Base-by-base conservation (phyloP, 2,113 vertebrate species). In the Puffinus mauretanicus region DNA sequence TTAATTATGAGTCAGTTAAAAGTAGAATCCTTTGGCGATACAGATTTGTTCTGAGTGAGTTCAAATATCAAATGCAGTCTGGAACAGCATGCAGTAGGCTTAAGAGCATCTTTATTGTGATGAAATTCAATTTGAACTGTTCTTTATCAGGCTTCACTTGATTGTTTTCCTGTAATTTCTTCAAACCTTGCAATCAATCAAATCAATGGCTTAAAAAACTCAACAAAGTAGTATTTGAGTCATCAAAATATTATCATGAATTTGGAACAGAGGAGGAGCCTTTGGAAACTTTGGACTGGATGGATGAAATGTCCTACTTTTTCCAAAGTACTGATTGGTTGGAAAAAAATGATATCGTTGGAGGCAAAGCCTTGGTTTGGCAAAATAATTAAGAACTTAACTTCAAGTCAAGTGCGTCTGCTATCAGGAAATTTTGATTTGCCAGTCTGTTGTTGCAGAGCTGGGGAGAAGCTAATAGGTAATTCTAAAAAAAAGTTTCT, bases 1-100 rank as follows among this genome's bases (percentile, higher is more conserved):
- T 98, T 97, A 98, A 98, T 98, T 97, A 97, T 86, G 83, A 82
- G 88, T 46, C 58, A 90, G 85, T 97, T 97, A 96, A 98, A 98
- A 98, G 96, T 49, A 70, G 34, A 90, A 61, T 91, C 61, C 25
- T 44, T 93, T 89, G 64, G 75, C 8, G 8, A 75, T 77, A 58
- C 36, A 44, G 7, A 25, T 82, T 46, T 87, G 18, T 72, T 83
- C 52, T 52, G 47, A 40, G 29, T 30, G 42, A 73, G n/a, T 75
- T 86, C 21, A 85, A 83, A 73, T 81, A 94, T 47, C 20, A 70
- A 64, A 96, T 76, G 94, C n/a, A 84, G 67, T 52, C 77, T 94
- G 94, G 91, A 97, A 97, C 40, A 94, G 44, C 70, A 80, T 66
- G 96, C 94, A 61, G 81, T 46, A 87, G 44, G 64, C 71, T 91